These are phyloP conservation scores for Saccopteryx leptura DNA, from an alignment of 2,113 vertebrate genomes.

Conservation along the genomic window DNA sequence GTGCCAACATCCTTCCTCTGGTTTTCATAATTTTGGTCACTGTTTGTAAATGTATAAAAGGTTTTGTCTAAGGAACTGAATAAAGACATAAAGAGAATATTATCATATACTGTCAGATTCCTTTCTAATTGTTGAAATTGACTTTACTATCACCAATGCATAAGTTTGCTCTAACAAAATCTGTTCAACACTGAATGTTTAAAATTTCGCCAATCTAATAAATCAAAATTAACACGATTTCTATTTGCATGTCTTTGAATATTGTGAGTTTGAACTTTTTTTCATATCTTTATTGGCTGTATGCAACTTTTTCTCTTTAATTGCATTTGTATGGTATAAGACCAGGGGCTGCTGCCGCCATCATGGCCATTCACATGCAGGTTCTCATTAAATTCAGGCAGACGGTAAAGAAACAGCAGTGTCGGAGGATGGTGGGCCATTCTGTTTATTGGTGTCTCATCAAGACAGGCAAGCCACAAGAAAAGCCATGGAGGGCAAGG, in stretches of 20 bases:
- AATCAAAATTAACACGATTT: background rate
- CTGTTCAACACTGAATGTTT: background rate
- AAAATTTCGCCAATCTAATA: background rate
- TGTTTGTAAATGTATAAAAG: slow-evolving; percentile 66
- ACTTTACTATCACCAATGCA: background rate
- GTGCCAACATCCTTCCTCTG: slow-evolving; percentile 17
- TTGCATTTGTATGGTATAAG: background rate
- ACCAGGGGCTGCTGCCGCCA: too few relatives aligned
- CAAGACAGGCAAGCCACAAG: too few relatives aligned
- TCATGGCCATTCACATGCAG: too few relatives aligned
- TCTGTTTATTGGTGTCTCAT: too few relatives aligned
- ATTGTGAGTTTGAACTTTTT: background rate
- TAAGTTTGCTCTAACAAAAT: slow-evolving; percentile 4
- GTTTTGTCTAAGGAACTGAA: slow-evolving; percentile 67
- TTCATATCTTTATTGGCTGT: background rate
- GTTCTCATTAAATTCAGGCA: too few relatives aligned
- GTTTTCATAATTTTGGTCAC: background rate
- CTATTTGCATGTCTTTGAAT: background rate
- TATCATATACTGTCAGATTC: background rate
- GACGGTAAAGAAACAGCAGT: too few relatives aligned
- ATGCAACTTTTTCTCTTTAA: background rate
- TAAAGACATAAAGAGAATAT: slow-evolving; percentile 62
- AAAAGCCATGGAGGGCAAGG: too few relatives aligned
- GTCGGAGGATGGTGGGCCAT: too few relatives aligned
- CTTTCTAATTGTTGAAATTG: background rate